Evolutionary conservation across 2,888 invertebrate species (phyloP), one percentile per base, ranked within the genome.

Genomic region (Rhabditophanes sp.): DNA sequence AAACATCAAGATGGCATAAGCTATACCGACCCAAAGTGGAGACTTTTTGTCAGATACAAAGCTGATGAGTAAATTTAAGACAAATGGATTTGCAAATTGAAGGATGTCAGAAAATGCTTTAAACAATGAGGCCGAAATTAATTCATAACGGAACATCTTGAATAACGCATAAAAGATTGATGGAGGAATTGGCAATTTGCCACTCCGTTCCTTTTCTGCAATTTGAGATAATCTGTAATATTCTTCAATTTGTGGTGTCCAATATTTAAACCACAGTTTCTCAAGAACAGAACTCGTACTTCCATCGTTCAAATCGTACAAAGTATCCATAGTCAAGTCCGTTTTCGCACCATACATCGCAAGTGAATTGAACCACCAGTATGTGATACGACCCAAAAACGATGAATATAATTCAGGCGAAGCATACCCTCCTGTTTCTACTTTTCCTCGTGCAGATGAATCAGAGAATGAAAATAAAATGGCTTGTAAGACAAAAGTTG

Each of bases 31-130:
- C 57, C 59, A 61, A 21, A 60, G 34, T 1, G 50, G 50, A 0
- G 53, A 46, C n/a, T 53, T 31, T 16, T 35, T 24, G 12, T 46
- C 33, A 9, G 54, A 50, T 18, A 64, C 53, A 44, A 67, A 70
- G 15, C 46, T 48, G 33, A 70, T 66, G 39, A 70, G 44, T 25
- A 71, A 83, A 84, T 75, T 77, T 41, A 87, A 73, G 54, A 93
- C 72, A 67, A 82, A 78, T 0, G 93, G 93, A 52, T 82, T 83
- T 25, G 80, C 74, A 68, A 93, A 93, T 46, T 80, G 80, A 33
- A 90, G 67, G 3, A 53, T 48, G 30, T 60, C 60, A 2, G 59
- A 50, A 17, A 41, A 29, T n/a, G 37, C 30, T 39, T 60, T 60
- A 31, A 60, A 33, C 1, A 38, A 20, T 0, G 82, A 74, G n/a